phyloP scores from a whole-genome alignment of 53 echinoderm and acorn worm genomes.

The Temnopleurus reevesii region DNA sequence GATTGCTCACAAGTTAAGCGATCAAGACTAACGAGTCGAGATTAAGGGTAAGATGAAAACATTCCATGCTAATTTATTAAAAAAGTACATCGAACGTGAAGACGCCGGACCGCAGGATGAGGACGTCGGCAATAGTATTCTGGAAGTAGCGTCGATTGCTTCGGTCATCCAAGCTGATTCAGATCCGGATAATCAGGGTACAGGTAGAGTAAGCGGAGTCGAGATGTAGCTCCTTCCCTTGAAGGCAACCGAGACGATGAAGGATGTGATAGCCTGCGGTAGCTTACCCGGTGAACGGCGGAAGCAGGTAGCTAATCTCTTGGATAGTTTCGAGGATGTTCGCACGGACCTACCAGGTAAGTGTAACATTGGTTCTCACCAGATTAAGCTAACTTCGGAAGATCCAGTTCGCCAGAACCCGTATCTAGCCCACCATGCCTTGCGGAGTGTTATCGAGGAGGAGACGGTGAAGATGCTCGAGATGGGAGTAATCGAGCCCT shows the following conservation, averaged over 20 bases:
- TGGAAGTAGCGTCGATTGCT: background rate
- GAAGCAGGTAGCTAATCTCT: constrained; percentile 19
- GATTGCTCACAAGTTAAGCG: constrained; percentile 27
- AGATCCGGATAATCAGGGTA: too few species aligned
- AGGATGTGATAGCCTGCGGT: constrained; percentile 62
- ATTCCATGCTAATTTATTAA: constrained; percentile 70
- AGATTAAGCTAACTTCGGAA: constrained; percentile 36
- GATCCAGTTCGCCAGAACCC: constrained; percentile 60
- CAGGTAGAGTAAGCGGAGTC: too few species aligned
- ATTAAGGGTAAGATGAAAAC: constrained; percentile 60
- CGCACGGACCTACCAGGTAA: constrained; percentile 62
- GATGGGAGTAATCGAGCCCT: too few species aligned
- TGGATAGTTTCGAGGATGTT: constrained; percentile 52
- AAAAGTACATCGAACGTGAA: constrained; percentile 37
- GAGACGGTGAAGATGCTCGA: too few species aligned
- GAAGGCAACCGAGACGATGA: constrained; percentile 29
- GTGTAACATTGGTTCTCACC: constrained; percentile 42
- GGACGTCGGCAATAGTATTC: background rate
- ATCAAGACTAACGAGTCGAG: constrained; percentile 62
- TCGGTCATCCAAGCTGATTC: too few species aligned
- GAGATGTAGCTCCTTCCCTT: background rate
- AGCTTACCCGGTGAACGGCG: background rate
- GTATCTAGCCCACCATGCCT: background rate
- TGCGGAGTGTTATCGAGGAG: too few species aligned
- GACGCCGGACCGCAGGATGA: background rate